Evolutionary conservation across 2,113 vertebrate genomes (phyloP), one percentile per base, ranked within the genome.

Genomic region (Romanogobio albipinnatus): DNA sequence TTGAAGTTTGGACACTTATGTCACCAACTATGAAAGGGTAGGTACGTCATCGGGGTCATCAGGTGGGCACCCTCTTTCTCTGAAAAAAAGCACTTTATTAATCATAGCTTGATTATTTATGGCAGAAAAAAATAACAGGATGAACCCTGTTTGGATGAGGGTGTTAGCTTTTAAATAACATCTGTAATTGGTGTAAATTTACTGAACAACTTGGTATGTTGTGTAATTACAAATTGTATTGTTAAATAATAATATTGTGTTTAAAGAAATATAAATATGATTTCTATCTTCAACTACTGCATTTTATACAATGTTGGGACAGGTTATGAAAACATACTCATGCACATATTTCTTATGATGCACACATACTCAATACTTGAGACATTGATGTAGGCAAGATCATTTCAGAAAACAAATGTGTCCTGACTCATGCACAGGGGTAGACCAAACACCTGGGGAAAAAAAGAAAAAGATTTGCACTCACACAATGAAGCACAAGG

Each of bases 361-460:
- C 56, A 14, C 29, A 59, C 5, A 61, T 9, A 11, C 17, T 68
- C 36, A 68, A 68, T 29, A 68, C 26, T 29, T 68, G 5, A 68
- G 26, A 68, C 29, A 7, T 9, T 29, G 13, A 68, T 15, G 14
- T 29, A 33, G 26, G 15, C 36, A 36, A 74, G 71, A 75, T 22
- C 24, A 19, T 33, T 51, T 51, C 26, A 76, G 49, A 53, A 76
- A 53, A 53, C 26, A 19, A 33, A 33, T 29, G 26, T 29, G 3
- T 76, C 22, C 73, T 29, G 47, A 76, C 15, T 53, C 80, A 82
- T 53, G 47, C 22, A 68, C 47, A 49, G 26, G 33, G 66, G 66
- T 24, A 26, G 7, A 24, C 6, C 8, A 26, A 64, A 64, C 62
- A 36, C 17, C 33, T 29, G 9, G 6, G 6, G 17, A 7, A 0